phyloP scores from a whole-genome alignment of 2,888 invertebrate genomes.

The Andrena bicolor region DNA sequence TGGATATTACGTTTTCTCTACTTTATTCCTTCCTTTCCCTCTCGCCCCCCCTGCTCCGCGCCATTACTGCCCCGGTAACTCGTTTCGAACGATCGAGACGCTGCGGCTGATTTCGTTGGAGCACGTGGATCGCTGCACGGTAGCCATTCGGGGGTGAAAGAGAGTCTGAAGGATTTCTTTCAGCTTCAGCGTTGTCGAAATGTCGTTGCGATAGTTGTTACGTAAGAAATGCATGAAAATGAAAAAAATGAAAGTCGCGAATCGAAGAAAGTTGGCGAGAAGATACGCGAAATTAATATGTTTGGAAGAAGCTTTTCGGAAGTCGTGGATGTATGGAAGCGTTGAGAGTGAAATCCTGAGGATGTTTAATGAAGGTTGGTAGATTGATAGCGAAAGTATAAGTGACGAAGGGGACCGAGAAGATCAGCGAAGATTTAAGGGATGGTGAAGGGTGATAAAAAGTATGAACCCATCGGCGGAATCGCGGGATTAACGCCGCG shows the following conservation, averaged over 20 bases:
- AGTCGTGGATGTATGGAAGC: too few species aligned
- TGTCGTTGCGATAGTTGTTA: too few species aligned
- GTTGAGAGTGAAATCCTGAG: too few species aligned
- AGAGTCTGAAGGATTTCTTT: not conserved
- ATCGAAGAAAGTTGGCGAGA: not conserved
- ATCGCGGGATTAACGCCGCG: not conserved
- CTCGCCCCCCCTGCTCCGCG: constrained; percentile 4
- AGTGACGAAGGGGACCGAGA: too few species aligned
- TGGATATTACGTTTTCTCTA: constrained; percentile 64
- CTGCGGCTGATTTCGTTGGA: not conserved
- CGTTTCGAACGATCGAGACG: constrained; percentile 28
- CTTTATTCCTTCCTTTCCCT: constrained; percentile 30
- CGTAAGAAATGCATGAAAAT: too few species aligned
- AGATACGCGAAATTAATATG: not conserved
- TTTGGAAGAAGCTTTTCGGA: too few species aligned
- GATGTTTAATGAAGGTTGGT: too few species aligned
- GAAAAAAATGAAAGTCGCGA: too few species aligned
- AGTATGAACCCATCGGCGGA: not conserved
- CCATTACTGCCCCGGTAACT: constrained; percentile 13
- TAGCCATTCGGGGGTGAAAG: not conserved
- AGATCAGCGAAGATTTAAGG: not conserved
- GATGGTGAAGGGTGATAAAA: not conserved
- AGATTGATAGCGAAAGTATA: not conserved
- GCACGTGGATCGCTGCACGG: constrained; percentile 4
- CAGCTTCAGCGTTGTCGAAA: not conserved